A percentile compares a stretch with the other conserved stretches of the same genome.
Evolutionary conservation across 1,140 invertebrate species (phyloP).

Genomic region (Drosophila malerkotliana): DNA sequence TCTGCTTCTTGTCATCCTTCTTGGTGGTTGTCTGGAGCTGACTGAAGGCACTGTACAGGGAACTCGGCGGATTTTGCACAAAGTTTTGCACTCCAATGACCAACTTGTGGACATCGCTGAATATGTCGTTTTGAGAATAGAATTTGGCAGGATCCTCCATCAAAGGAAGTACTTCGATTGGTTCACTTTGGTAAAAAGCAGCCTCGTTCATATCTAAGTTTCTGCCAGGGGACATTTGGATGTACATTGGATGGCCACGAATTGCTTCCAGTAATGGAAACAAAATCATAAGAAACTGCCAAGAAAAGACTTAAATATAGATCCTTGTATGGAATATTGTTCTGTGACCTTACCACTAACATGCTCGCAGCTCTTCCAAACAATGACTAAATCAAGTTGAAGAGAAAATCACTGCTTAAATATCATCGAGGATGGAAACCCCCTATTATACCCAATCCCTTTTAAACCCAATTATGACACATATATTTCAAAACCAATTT

Average conservation of each 20-base stretch:
- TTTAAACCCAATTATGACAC: conserved; percentile 12
- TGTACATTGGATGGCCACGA: conserved; percentile 17
- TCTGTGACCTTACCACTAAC: conserved; percentile 13
- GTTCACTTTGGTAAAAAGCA: background rate
- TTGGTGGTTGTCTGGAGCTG: conserved; percentile 24
- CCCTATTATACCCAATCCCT: background rate
- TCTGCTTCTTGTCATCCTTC: conserved; percentile 39
- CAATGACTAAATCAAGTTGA: conserved; percentile 9
- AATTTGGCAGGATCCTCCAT: conserved; percentile 13
- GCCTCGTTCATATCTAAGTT: background rate
- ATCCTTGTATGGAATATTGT: too few relatives aligned
- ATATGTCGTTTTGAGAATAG: conserved; percentile 11
- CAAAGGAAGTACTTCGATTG: conserved; percentile 10
- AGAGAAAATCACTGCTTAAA: conserved; percentile 10
- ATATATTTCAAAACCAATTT: conserved; percentile 36
- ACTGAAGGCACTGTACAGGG: conserved; percentile 18
- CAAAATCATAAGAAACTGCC: conserved; percentile 3
- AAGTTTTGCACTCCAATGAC: conserved; percentile 28
- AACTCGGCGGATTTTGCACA: conserved; percentile 12
- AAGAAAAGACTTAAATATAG: too few relatives aligned
- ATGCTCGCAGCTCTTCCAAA: background rate
- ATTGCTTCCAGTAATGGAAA: background rate
- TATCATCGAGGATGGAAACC: background rate
- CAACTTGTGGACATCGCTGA: conserved; percentile 33
- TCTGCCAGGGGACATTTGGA: conserved; percentile 7